Conservation (phyloP, 2,113 vertebrate genomes). For the Coracopsis vasa region DNA sequence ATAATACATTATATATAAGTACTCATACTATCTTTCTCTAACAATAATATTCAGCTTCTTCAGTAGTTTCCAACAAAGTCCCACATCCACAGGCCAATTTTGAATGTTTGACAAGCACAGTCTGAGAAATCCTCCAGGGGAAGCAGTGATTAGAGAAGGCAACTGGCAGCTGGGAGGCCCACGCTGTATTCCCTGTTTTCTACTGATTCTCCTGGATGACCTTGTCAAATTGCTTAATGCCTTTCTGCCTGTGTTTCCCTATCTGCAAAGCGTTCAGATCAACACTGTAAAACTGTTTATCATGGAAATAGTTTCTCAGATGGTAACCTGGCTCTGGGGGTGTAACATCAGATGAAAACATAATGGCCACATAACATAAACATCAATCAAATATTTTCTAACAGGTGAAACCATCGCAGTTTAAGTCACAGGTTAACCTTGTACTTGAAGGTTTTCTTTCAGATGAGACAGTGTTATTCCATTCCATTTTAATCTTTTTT, state of each 20-base stretch:
- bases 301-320: background rate
- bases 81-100: background rate
- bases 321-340: background rate
- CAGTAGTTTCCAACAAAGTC: background rate
- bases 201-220: background rate
- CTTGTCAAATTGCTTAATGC: constrained; percentile 31
- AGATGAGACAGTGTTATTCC: background rate
- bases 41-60: background rate
- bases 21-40: background rate
- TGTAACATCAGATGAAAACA: background rate
- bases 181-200: background rate
- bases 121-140: background rate
- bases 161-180: constrained; percentile 26
- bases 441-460: background rate
- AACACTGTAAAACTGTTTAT: background rate
- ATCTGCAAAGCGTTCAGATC: background rate
- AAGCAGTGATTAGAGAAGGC: constrained; percentile 19
- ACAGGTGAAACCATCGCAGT: background rate
- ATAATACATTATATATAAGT: background rate
- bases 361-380: background rate
- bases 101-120: background rate
- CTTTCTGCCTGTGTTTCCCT: background rate
- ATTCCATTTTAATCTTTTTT: background rate
- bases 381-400: background rate
- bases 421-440: background rate